Base-by-base conservation (phyloP, 1,140 invertebrate genomes). In the Megathymus violae region DNA sequence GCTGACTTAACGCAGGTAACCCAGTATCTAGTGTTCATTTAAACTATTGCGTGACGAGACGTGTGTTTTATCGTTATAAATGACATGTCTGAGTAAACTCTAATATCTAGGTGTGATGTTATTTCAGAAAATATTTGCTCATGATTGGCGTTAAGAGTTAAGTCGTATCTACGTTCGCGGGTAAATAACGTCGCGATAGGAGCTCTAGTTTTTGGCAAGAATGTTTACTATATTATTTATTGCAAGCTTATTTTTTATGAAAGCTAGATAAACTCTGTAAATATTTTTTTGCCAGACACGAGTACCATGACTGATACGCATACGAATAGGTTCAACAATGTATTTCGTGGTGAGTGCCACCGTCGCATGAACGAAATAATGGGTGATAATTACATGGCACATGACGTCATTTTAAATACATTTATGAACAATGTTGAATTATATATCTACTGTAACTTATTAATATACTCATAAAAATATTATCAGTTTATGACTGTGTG, bases 151-250 rank as follows among this genome's bases (percentile, higher is more conserved):
- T 56, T 56, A 56, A 43, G 43, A 56, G 51, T 56, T 56, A 56
- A 56, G 40, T 56, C 9, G 40, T n/a, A n/a, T n/a, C n/a, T 56
- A 56, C 19, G 36, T 25, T 27, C 51, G 43, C 14, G 19, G 15
- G 9, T 27, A 43, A 38, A 56, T 56, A 56, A 22, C 25, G 51
- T 27, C 51, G 41, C 16, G 51, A 43, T 56, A 56, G 11, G 17
- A 43, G 4, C 7, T 0, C 1, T 14, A 22, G 11, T 41, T 14
- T 43, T 56, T 43, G 38, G 11, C 19, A 56, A 43, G 22, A 41
- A 56, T 14, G 17, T 38, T 15, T 17, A 44, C 4, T 7, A 51
- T n/a, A n/a, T n/a, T n/a, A 13, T 51, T 51, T 38, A 17, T 38
- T 44, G 16, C 16, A 44, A 44, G 10, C 10, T 44, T 44, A 9